Evolutionary conservation across 2,888 invertebrate genomes (phyloP).

Genomic region (Caenorhabditis macrosperma): DNA sequence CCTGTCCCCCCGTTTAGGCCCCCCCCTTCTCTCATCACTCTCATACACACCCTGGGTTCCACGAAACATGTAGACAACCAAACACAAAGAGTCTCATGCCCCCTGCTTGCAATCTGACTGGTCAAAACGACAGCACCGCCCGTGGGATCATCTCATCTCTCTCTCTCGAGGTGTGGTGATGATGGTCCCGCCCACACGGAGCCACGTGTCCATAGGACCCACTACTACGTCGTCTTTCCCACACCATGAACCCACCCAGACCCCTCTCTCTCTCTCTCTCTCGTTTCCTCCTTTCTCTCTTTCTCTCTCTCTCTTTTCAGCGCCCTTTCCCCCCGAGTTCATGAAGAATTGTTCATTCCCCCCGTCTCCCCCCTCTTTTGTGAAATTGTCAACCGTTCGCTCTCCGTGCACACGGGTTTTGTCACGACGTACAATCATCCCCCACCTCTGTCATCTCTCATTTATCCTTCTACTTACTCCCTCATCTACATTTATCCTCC

Average conservation of each 20-base stretch:
- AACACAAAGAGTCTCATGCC: slow-evolving; percentile 59
- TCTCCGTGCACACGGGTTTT: slow-evolving; percentile 62
- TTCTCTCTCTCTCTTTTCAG: slow-evolving; percentile 31
- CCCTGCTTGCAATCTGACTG: slow-evolving; percentile 56
- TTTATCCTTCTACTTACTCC: slow-evolving; percentile 3
- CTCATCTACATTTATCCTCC: not conserved
- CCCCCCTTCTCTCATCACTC: slow-evolving; percentile 26
- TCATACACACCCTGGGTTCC: slow-evolving; percentile 48
- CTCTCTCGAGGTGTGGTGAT: too few species aligned
- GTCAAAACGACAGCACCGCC: slow-evolving; percentile 46
- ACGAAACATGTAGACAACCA: slow-evolving; percentile 58
- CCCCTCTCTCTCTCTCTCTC: slow-evolving; percentile 9
- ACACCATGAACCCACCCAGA: slow-evolving; percentile 20
- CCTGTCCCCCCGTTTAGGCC: slow-evolving; percentile 28
- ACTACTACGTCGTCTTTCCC: slow-evolving; percentile 59
- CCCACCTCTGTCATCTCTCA: slow-evolving; percentile 34
- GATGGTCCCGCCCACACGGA: too few species aligned
- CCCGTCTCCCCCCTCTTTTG: not conserved
- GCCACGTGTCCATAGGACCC: slow-evolving; percentile 53
- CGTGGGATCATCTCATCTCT: too few species aligned
- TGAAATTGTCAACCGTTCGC: slow-evolving; percentile 55
- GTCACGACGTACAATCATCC: slow-evolving; percentile 46
- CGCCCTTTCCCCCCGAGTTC: slow-evolving; percentile 7
- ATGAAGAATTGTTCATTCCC: slow-evolving; percentile 3
- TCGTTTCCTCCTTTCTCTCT: not conserved